phyloP scores from a whole-genome alignment of 2,888 invertebrate genomes.

The Hipparchia sbordonii region DNA sequence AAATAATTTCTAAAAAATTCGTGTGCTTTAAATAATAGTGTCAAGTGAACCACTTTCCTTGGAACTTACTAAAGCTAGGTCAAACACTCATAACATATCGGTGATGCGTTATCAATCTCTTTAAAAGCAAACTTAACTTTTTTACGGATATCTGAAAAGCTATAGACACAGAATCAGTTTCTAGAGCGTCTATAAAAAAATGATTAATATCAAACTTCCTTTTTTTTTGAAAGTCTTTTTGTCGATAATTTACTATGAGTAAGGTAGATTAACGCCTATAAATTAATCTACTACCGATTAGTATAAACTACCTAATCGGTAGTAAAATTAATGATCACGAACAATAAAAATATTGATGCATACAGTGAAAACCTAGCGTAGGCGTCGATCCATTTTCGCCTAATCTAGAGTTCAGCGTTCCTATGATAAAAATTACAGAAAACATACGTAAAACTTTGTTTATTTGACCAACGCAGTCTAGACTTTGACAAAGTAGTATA shows the following conservation, averaged over 20 bases:
- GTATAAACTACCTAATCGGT: background rate
- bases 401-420: background rate
- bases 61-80: background rate
- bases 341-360: too few species aligned
- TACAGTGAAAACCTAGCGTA: background rate
- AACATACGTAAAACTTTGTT: too few species aligned
- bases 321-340: background rate
- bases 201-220: too few species aligned
- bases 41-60: background rate
- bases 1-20: background rate
- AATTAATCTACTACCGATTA: background rate
- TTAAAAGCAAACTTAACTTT: background rate
- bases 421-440: too few species aligned
- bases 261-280: too few species aligned
- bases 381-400: background rate
- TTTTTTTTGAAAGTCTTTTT: background rate
- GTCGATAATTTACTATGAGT: too few species aligned
- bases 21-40: background rate
- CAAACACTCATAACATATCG: background rate
- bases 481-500: too few species aligned
- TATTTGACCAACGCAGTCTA: too few species aligned
- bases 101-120: background rate
- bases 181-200: too few species aligned
- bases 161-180: too few species aligned
- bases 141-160: too few species aligned